Percentiles rank a stretch among this genome's conserved stretches.
phyloP scores from a whole-genome alignment of 2,797 vertebrate genomes.

The Lophura swinhoii region DNA sequence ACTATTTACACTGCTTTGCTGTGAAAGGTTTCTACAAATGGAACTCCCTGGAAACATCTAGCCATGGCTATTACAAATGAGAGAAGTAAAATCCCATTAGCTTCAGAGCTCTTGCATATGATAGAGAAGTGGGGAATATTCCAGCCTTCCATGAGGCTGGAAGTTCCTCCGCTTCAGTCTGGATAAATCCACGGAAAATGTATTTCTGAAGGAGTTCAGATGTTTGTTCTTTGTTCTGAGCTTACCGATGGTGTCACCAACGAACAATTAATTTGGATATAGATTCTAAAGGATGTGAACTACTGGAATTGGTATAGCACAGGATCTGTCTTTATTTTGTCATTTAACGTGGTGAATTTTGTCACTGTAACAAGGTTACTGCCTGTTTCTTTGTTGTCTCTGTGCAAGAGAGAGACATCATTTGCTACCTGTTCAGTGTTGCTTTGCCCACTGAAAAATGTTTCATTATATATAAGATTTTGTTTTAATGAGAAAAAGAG shows the following conservation, averaged over 20 bases:
- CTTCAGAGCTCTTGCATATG: not conserved
- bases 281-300: not conserved
- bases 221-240: not conserved
- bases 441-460: not conserved
- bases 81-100: not conserved
- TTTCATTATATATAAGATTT: not conserved
- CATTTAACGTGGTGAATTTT: not conserved
- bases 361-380: not conserved
- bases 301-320: not conserved
- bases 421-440: not conserved
- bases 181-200: not conserved
- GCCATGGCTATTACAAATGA: not conserved
- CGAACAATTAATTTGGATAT: not conserved
- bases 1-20: not conserved
- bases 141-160: not conserved
- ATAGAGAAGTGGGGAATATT: not conserved
- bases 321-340: not conserved
- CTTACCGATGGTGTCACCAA: not conserved
- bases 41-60: not conserved
- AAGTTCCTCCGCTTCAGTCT: not conserved
- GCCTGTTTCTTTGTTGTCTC: not conserved
- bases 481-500: conserved; percentile 23
- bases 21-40: not conserved
- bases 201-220: not conserved
- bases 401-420: not conserved